Base-by-base conservation (phyloP, 2,113 vertebrate genomes). In the Nyctibius bracteatus region DNA sequence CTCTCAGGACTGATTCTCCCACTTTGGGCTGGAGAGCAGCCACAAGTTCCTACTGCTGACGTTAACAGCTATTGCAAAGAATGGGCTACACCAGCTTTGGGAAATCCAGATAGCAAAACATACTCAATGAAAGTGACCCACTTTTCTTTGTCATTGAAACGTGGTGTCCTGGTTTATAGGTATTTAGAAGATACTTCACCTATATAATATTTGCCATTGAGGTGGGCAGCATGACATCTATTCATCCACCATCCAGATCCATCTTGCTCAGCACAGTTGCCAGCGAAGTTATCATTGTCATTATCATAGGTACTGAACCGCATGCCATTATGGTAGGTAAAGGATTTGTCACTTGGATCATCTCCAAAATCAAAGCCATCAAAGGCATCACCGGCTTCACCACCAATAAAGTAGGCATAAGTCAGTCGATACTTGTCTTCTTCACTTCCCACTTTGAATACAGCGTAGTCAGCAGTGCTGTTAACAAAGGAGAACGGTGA, bases 211-310 rank as follows among this genome's bases (percentile, higher is more conserved):
- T 98, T 97, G 87, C 99, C 99, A 14, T 99, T 99, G 94, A 99
- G 98, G 93, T 99, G 98, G 62, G 96, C 99, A 61, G 99, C 99
- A 5, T 99, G 99, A 46, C 99, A 99, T 49, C 98, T 98, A 68
- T 99, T 99, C 99, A 99, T 99, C 99, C 99, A 99, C 99, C 99
- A 99, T 14, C 99, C 99, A 16, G 99, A 99, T 41, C 99, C 98
- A 7, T 99, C 99, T 96, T 99, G 98, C 57, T 96, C 85, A 31
- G 99, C 99, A 88, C 99, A 99, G 98, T 99, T 99, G 58, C 98
- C 98, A 0, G 97, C 86, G 15, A 92, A 99, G 20, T 97, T 99
- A 93, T 99, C 99, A 4, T 99, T 99, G 97, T 99, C 99, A 1
- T 67, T 98, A 96, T 99, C 99, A 7, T 52, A 37, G 46, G 99